A percentile compares a stretch with the other conserved stretches of the same genome.
Evolutionary conservation across 2,888 invertebrate genomes (phyloP).

Genomic region (Strigamia maritima): DNA sequence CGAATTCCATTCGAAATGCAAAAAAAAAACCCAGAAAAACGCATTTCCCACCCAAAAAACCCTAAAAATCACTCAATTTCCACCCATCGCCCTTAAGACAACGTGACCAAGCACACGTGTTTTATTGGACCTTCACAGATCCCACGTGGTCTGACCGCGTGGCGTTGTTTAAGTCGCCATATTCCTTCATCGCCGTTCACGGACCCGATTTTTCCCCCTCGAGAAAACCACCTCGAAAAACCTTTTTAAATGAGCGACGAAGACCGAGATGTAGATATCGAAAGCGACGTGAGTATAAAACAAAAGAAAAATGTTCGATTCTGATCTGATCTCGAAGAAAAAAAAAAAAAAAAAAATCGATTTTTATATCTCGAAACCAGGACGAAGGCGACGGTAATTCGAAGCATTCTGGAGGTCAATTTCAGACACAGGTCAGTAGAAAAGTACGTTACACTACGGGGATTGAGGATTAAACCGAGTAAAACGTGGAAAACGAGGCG

Average conservation of each 20-base stretch:
- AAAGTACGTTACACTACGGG: no score
- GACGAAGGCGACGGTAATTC: slow-evolving; percentile 39
- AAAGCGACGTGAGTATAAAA: slow-evolving; percentile 79
- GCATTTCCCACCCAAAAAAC: no score
- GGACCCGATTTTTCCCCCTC: neutral
- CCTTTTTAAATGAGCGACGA: slow-evolving; percentile 76
- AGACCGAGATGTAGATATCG: slow-evolving; percentile 89
- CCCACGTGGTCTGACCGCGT: slow-evolving; percentile 45
- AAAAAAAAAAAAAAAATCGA: no score
- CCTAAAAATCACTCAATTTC: no score
- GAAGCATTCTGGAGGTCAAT: slow-evolving; percentile 41
- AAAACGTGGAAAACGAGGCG: no score
- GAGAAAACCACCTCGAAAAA: no score
- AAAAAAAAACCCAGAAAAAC: no score
- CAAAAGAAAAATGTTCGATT: neutral
- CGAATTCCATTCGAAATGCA: no score
- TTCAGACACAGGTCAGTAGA: slow-evolving; percentile 40
- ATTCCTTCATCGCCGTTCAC: slow-evolving; percentile 9
- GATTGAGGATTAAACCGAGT: no score
- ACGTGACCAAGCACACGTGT: neutral
- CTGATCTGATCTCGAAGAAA: no score
- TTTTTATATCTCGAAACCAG: neutral
- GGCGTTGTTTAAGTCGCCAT: slow-evolving; percentile 50
- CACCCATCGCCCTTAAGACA: no score
- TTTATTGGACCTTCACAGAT: neutral